Evolutionary conservation across 2,113 vertebrate species (phyloP), one percentile per base, ranked within the genome.

Genomic region (Uria lomvia): DNA sequence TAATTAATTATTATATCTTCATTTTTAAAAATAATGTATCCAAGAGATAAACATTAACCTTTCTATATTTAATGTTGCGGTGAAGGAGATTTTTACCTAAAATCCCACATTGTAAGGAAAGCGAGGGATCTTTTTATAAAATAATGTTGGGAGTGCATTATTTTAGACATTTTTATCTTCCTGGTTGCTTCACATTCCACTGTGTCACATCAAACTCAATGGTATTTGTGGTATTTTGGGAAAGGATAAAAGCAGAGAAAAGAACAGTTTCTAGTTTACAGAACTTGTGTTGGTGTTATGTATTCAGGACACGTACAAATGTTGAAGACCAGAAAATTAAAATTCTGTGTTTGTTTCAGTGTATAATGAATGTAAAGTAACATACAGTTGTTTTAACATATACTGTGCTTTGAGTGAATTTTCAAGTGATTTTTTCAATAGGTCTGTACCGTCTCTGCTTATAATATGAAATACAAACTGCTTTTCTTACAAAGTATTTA

Each of bases 391-490:
- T 76, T 90, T 45, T 60, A 22, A 81, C 5, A 70, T 70, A 7
- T 14, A 32, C 30, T 82, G 53, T 67, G 34, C 17, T 92, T 85
- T 45, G 72, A 74, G 47, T 63, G 66, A 71, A n/a, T 74, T 77
- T 71, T 52, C 43, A 47, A 29, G 53, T 49, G 6, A 47, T 60
- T 66, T 43, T 91, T 94, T 73, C 42, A 65, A 5, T 72, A 60
- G 5, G 15, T 80, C 34, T 70, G 19, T 53, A 85, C 19, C 5
- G 2, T 76, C 24, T 84, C 53, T 88, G 52, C 60, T 87, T 85
- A 9, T 62, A 34, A 87, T n/a, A 49, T 59, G 21, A 93, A 95
- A 80, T 92, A 86, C 88, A 96, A 97, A 75, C 20, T 20, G 47
- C 24, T 95, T 91, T 88, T 87, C 36, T 93, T 40, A 56, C 26